Conservation (phyloP, 2,888 invertebrate species). For the Melanophora roralis region DNA sequence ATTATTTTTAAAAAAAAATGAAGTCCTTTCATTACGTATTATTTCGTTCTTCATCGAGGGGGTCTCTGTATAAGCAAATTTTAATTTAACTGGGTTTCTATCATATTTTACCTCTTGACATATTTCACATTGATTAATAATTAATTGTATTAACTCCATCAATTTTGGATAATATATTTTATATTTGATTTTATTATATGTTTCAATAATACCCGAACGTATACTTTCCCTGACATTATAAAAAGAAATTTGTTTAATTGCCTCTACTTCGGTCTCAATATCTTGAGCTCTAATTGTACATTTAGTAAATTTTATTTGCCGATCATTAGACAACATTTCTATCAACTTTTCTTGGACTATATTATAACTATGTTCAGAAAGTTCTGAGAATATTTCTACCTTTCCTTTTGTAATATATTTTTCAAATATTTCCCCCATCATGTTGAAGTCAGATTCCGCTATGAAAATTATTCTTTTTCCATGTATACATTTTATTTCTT, state of each 20-base stretch:
- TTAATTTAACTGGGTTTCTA: too few species aligned
- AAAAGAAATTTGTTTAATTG: conserved; percentile 60
- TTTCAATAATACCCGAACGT: conserved; percentile 63
- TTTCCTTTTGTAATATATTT: conserved; percentile 59
- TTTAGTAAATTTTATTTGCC: conserved; percentile 57
- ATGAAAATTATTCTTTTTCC: conserved; percentile 57
- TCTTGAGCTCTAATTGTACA: conserved; percentile 61
- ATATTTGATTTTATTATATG: conserved; percentile 53
- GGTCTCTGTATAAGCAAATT: too few species aligned
- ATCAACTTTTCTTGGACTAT: conserved; percentile 60
- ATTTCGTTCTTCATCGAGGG: too few species aligned
- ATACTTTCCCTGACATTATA: conserved; percentile 61
- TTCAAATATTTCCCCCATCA: conserved; percentile 51
- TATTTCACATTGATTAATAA: conserved; percentile 45
- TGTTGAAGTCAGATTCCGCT: conserved; percentile 52
- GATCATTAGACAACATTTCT: conserved; percentile 60
- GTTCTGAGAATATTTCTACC: conserved; percentile 54
- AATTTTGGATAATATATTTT: conserved; percentile 63
- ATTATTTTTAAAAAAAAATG: too few species aligned
- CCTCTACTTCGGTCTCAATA: conserved; percentile 56
- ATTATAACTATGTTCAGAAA: conserved; percentile 58
- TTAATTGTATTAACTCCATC: conserved; percentile 55
- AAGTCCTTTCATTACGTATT: too few species aligned
- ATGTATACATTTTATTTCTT: conserved; percentile 41
- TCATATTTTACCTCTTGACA: conserved; percentile 59